A percentile compares a stretch with the other conserved stretches of the same genome.
Conservation (phyloP, 2,113 vertebrate genomes). For the Anthoscopus minutus region DNA sequence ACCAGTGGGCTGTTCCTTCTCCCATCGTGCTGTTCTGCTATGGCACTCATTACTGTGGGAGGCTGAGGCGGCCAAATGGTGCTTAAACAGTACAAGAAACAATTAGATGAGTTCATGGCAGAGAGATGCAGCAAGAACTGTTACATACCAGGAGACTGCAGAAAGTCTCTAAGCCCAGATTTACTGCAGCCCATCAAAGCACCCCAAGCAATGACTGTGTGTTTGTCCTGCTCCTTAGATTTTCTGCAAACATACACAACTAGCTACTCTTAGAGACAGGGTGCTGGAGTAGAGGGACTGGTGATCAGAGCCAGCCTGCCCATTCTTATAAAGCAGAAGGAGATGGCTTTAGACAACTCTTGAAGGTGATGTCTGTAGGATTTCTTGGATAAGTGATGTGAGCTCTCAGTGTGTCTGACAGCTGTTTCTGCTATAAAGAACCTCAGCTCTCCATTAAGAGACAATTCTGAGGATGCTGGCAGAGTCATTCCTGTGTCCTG, state of each 20-base stretch:
- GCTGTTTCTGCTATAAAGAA: neutral
- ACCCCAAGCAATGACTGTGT: neutral
- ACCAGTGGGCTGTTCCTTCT: neutral
- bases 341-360: neutral
- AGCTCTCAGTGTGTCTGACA: neutral
- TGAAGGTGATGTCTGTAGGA: neutral
- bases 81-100: neutral
- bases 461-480: neutral
- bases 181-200: neutral
- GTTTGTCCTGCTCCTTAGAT: neutral
- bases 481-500: neutral
- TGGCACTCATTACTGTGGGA: neutral
- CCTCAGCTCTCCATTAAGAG: neutral
- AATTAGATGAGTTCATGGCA: neutral
- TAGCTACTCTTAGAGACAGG: neutral
- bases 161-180: neutral
- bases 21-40: neutral
- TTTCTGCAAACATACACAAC: neutral
- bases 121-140: neutral
- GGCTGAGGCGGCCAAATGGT: neutral
- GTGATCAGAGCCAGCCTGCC: neutral
- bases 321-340: neutral
- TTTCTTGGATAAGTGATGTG: neutral
- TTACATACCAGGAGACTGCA: neutral
- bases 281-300: neutral